These are phyloP conservation scores for Lutjanus erythropterus DNA, from an alignment of 2,113 vertebrate genomes.

Conservation along the genomic window DNA sequence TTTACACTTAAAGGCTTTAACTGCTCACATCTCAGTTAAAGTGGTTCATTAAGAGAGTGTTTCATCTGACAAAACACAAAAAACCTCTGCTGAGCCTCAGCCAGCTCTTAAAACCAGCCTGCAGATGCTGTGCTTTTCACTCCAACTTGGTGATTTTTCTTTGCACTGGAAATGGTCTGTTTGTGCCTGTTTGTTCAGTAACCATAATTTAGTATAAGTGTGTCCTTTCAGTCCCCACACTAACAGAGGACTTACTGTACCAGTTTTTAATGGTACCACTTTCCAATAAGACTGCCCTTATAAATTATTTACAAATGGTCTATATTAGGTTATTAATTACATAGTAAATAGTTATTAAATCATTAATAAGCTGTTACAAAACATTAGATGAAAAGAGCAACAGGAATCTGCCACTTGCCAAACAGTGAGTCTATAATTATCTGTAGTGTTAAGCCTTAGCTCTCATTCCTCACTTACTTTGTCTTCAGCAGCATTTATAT, in stretches of 20 bases:
- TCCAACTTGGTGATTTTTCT: neutral
- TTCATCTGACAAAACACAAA: slow-evolving; percentile 13
- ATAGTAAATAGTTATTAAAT: too few relatives aligned
- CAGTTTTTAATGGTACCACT: too few relatives aligned
- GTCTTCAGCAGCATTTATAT: too few relatives aligned
- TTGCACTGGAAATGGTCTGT: neutral
- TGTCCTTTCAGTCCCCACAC: neutral
- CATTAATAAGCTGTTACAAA: too few relatives aligned
- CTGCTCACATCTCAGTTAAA: slow-evolving; percentile 3
- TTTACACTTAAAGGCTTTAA: slow-evolving; percentile 6
- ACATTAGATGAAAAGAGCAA: too few relatives aligned
- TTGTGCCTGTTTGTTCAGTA: neutral
- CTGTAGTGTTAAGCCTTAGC: too few relatives aligned
- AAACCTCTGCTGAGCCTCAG: neutral
- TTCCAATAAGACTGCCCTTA: too few relatives aligned
- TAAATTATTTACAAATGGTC: too few relatives aligned
- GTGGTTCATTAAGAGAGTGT: slow-evolving; percentile 2
- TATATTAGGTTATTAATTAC: too few relatives aligned
- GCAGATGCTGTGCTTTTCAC: slow-evolving; percentile 8
- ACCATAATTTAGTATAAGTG: neutral
- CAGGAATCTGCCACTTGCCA: too few relatives aligned
- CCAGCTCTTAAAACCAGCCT: slow-evolving; percentile 8
- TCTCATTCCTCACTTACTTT: too few relatives aligned
- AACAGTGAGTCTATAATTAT: too few relatives aligned
- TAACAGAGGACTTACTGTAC: neutral